Conservation (phyloP, 2,113 vertebrate species). For the Hypanus sabinus region DNA sequence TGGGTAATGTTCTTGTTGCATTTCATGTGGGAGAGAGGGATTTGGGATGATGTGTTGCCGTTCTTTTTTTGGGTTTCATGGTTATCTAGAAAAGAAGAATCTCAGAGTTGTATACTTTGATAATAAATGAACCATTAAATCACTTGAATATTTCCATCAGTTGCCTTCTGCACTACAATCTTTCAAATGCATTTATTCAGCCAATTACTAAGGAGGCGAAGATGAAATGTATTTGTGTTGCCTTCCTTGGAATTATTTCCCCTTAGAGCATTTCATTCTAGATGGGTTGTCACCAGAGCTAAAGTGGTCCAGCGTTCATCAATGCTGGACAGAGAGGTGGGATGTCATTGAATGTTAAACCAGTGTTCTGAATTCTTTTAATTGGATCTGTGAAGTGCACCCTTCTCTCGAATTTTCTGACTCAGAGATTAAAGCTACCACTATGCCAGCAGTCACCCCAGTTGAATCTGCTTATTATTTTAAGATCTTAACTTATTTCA, state of each 20-base stretch:
- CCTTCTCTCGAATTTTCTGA: background rate
- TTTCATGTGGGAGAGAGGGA: too few species aligned
- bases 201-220: background rate
- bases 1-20: too few species aligned
- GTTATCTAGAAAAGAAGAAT: too few species aligned
- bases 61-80: too few species aligned
- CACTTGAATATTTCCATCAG: background rate
- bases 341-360: background rate
- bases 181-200: background rate
- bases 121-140: too few species aligned
- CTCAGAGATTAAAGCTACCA: background rate
- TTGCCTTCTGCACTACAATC: too few species aligned
- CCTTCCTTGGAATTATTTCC: background rate
- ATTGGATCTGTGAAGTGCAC: background rate
- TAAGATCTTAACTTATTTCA: too few species aligned
- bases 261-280: background rate
- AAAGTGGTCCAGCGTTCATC: background rate
- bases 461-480: too few species aligned
- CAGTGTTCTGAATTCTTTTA: background rate
- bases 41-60: too few species aligned
- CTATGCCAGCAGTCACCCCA: background rate
- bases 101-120: too few species aligned
- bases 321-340: background rate
- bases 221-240: background rate
- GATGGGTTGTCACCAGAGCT: background rate